Base-by-base conservation (phyloP, 2,888 invertebrate genomes). In the Eurytoma adleriae region DNA sequence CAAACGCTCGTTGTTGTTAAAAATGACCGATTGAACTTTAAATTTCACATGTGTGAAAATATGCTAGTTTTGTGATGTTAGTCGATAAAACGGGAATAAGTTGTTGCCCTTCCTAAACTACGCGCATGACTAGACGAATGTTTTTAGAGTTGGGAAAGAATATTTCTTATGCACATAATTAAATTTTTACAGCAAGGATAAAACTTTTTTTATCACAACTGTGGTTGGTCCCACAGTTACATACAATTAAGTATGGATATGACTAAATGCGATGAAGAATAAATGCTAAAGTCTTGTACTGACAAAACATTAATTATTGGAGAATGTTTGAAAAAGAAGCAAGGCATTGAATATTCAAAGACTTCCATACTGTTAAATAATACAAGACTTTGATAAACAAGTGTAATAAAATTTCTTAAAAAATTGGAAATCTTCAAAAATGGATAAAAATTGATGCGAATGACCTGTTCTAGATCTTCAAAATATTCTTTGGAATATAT, bases 141-240 rank as follows among this genome's bases (percentile, higher is more conserved):
- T 62, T 71, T 78, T 59, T 78, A 71, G 48, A 57, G 40, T 18
- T 59, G 67, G 67, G 68, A 52, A 64, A 56, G 27, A 40, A 64
- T 40, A 56, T 48, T 76, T 69, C 61, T 68, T 69, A 54, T 61
- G 57, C 16, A 70, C n/a, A 54, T 56, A 24, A 59, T 67, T 52
- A 14, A 79, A 71, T 75, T 79, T 79, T 70, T 75, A 75, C 20
- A 18, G 74, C n/a, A 40, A 48, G n/a, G 40, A 67, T 74, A 18
- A 48, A 16, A 61, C 61, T 14, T 59, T 78, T 74, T 75, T 79
- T 78, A 57, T 71, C 68, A 67, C 61, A 70, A 69, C 75, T 75
- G n/a, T 56, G 68, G 56, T 73, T 69, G 73, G 40, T 69, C 48
- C 18, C 40, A 69, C 14, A 78, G 48, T 20, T 50, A 69, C 40